A percentile compares a stretch with the other conserved stretches of the same genome.
Conservation (phyloP, 2,888 invertebrate species). For the Nebria brevicollis region DNA sequence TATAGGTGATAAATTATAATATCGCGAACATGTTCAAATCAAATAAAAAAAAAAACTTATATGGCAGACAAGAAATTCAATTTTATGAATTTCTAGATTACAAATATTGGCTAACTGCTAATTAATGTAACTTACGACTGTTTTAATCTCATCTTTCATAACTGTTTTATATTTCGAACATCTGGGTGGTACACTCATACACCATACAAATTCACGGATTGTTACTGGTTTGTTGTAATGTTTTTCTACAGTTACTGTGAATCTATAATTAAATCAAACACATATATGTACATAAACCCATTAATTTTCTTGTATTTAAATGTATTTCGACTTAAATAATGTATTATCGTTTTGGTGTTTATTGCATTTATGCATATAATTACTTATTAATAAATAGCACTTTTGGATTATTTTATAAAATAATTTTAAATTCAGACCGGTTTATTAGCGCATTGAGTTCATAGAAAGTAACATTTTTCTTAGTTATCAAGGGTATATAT, state of each 20-base stretch:
- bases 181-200: constrained; percentile 81
- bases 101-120: neutral
- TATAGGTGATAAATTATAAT: neutral
- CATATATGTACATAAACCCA: constrained; percentile 54
- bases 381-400: constrained; percentile 5
- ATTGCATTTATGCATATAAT: constrained; percentile 13
- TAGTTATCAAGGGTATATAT: constrained; percentile 39
- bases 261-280: constrained; percentile 64
- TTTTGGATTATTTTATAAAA: constrained; percentile 8
- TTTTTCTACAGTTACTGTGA: constrained; percentile 73
- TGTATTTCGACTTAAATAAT: too few species aligned
- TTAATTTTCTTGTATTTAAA: neutral
- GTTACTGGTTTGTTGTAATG: constrained; percentile 67
- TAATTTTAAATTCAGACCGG: constrained; percentile 23
- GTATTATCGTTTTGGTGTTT: too few species aligned
- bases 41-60: neutral
- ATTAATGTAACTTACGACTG: constrained; percentile 69
- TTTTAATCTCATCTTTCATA: constrained; percentile 74
- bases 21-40: neutral
- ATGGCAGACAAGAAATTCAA: neutral
- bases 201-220: constrained; percentile 81
- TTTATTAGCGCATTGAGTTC: constrained; percentile 30
- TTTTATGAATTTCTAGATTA: neutral
- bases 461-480: constrained; percentile 36
- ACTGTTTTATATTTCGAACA: constrained; percentile 79